Base-by-base conservation (phyloP, 2,888 invertebrate genomes). In the Vanessa cardui region DNA sequence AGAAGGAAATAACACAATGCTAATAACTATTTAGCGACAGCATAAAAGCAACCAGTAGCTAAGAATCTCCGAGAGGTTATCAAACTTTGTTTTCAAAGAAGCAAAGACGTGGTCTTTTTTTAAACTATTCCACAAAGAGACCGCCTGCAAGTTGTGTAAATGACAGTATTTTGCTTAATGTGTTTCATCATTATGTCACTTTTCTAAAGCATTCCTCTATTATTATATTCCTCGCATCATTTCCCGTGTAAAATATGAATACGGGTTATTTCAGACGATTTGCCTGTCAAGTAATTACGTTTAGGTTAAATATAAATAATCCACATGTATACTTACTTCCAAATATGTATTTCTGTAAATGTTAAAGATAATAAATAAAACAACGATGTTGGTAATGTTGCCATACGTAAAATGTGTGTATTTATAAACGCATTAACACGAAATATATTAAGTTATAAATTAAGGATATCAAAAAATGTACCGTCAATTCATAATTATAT, bases 1-100 rank as follows among this genome's bases (percentile, higher is more conserved):
- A 83, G 80, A 77, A 80, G 81, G 83, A 83, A 83, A 78, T 69
- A 63, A 72, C 62, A 77, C 78, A 82, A 83, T 77, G 72, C 78
- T 79, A 82, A 83, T 80, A 79, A 61, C 78, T 67, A 76, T 64
- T 80, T 78, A 75, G 74, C 72, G 72, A 79, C 73, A 79, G 76
- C 75, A 77, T 69, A 74, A 76, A 80, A 78, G 78, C 78, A 73
- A 74, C 77, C 80, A 77, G 83, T 83, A 83, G 82, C 81, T 65
- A 70, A 71, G 71, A 68, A 59, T 65, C 50, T 60, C 56, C 52
- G 39, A 69, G 70, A 62, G 72, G 69, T 72, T 72, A 73, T 70
- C 72, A 62, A 70, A 67, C 72, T 64, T 66, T 63, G 62, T 61
- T 69, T 69, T 64, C 50, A 67, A 62, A 71, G 58, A 64, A 62